Evolutionary conservation across 2,797 vertebrate species (phyloP), one percentile per base, ranked within the genome.

Genomic region (Cuculus canorus): DNA sequence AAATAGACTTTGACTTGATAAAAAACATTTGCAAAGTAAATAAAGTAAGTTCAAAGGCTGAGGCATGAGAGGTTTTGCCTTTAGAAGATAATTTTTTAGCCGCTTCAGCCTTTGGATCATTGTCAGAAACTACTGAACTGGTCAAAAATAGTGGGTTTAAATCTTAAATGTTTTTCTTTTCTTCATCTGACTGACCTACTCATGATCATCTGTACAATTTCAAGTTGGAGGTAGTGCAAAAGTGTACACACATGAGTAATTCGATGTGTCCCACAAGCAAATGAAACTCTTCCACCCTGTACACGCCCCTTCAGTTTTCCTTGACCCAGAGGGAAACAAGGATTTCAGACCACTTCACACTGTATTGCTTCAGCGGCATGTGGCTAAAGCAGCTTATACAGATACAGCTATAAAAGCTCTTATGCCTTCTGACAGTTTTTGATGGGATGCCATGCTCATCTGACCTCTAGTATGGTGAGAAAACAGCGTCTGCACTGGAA

Each of bases 221-320:
- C 45, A 39, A 65, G 50, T 18, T 4, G 3, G 54, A 94, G n/a
- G 7, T 12, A 47, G 22, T 27, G n/a, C 28, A 47, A 35, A 66
- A 66, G 8, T 33, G 17, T 53, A 32, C 16, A 33, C n/a, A 8
- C 0, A 19, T 19, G 0, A 33, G 9, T 54, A 25, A 27, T 76
- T 76, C 43, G n/a, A 2, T 0, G 1, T 24, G 4, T 69, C 28
- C 33, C 47, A 39, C 4, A 5, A 28, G 39, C 11, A 23, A 37
- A 1, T 6, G 33, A 18, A 32, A 19, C 10, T 45, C 19, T 21
- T 61, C 35, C 30, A 80, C 15, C 35, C 6, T 16, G 14, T 77
- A 37, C 17, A 21, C 56, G 13, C 27, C n/a, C 7, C 41, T 18
- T 78, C 6, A 0, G 6, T 78, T 86, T 77, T 39, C 54, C 61